Evolutionary conservation across 2,888 invertebrate genomes (phyloP).

Genomic region (Pseudolycoriella hygida): DNA sequence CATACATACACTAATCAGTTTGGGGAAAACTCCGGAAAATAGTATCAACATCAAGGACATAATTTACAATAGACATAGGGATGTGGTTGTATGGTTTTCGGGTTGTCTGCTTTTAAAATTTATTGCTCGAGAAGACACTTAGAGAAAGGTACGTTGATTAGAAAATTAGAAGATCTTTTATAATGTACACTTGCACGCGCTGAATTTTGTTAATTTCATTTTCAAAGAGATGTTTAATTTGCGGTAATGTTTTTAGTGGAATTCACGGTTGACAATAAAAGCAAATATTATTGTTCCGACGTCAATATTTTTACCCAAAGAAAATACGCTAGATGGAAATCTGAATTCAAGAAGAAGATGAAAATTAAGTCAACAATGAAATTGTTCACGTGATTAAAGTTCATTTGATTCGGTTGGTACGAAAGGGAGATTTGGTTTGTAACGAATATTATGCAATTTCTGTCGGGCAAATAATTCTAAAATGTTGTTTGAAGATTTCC

Average conservation of each 20-base stretch:
- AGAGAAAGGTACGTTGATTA: slow-evolving; percentile 1
- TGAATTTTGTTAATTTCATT: neutral
- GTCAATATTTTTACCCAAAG: too few species aligned
- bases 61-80: neutral
- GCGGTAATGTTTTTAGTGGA: neutral
- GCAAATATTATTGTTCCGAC: too few species aligned
- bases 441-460: too few species aligned
- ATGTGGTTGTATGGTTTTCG: neutral
- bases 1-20: neutral
- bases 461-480: too few species aligned
- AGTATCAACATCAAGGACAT: neutral
- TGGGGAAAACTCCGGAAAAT: too few species aligned
- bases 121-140: neutral
- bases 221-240: neutral
- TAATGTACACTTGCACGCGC: neutral
- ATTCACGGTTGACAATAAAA: neutral
- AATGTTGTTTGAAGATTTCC: too few species aligned
- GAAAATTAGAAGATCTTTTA: neutral
- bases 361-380: too few species aligned
- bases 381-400: too few species aligned
- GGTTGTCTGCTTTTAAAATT: slow-evolving; percentile 1
- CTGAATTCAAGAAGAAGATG: too few species aligned
- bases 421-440: too few species aligned
- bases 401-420: too few species aligned
- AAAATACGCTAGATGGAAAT: too few species aligned